Evolutionary conservation across 2,888 invertebrate species (phyloP), one percentile per base, ranked within the genome.

Genomic region (Cheiracanthium punctorium): DNA sequence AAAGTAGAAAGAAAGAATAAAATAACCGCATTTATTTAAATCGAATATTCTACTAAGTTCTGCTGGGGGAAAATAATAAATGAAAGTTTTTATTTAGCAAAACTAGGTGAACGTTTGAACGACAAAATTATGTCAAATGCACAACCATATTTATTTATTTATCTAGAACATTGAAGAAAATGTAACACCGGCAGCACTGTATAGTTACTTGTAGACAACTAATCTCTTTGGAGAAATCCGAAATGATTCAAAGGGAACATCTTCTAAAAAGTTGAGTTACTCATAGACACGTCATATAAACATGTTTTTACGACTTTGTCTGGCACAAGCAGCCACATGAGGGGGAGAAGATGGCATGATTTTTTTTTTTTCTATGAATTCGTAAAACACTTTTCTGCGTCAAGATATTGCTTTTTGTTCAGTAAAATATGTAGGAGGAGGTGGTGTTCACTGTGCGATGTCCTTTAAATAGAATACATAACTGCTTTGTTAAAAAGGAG

Each of bases 391-490:
- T 37, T 37, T 37, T 24, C 1, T 58, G 58, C 58, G 20, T 58
- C 58, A 58, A 24, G 24, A 58, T 58, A 58, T 58, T 58, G 58
- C 58, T 24, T 58, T 58, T 58, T 58, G 58, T 58, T 58, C 24
- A 24, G 58, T 5, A 58, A 58, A 2, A 58, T 7, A 58, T 12
- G 58, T 58, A 2, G 58, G 58, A 24, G 24, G 14, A 17, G 24
- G 24, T n/a, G 58, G 24, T n/a, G 58, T 24, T 24, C 12, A 24
- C 48, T 48, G 58, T 37, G 10, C 7, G 43, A 48, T 48, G 24
- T 5, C 24, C 58, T 24, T 8, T 17, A 58, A 58, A 58, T 58
- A 58, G 58, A 58, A 58, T 37, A 10, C 37, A 37, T 48, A 48
- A 17, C 17, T 48, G 10, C 17, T 17, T 2, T 14, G 43, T 48